Evolutionary conservation across 2,888 invertebrate genomes (phyloP).

Genomic region (Yponomeuta cagnagella): DNA sequence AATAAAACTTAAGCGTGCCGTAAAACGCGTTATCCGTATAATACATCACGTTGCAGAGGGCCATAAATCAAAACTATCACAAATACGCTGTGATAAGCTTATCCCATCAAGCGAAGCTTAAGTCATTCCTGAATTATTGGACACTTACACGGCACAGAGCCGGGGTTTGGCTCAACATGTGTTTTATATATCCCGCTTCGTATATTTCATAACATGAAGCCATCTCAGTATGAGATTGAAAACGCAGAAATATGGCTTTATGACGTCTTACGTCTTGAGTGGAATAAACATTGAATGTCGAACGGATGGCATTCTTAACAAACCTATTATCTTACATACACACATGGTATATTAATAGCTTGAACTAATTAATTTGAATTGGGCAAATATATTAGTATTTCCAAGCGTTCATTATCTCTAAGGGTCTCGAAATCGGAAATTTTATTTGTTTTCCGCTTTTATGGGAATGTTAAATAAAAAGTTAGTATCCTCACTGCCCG

Average conservation of each 20-base stretch:
- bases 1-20: neutral
- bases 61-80: conserved; percentile 42
- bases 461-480: neutral
- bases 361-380: no score
- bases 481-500: neutral
- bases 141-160: conserved; percentile 29
- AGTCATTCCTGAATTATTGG: conserved; percentile 64
- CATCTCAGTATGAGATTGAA: conserved; percentile 54
- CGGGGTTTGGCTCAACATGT: conserved; percentile 60
- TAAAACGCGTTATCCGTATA: conserved; percentile 4
- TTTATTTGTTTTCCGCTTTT: neutral
- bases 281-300: conserved; percentile 36
- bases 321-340: no score
- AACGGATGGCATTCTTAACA: conserved; percentile 54
- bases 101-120: conserved; percentile 47
- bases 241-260: conserved; percentile 39
- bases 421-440: neutral
- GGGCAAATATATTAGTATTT: neutral
- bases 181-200: conserved; percentile 58
- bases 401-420: neutral
- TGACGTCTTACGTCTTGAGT: conserved; percentile 14
- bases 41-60: conserved; percentile 31
- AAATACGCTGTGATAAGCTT: conserved; percentile 50
- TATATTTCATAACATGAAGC: conserved; percentile 55
- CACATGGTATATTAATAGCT: no score